phyloP scores from a whole-genome alignment of 2,888 invertebrate genomes.

The Stomorhina lunata region DNA sequence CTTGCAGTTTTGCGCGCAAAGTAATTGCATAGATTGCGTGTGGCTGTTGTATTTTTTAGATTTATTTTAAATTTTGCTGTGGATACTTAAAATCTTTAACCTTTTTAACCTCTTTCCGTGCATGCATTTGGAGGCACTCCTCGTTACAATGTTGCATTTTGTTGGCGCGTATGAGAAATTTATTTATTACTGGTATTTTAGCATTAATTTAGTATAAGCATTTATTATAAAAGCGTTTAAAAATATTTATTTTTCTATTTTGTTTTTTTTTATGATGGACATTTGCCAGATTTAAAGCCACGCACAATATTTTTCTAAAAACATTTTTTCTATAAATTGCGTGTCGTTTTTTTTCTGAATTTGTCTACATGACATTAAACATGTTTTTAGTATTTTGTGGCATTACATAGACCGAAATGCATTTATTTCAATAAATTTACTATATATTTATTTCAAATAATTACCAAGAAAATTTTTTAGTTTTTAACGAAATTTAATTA shows the following conservation, averaged over 20 bases:
- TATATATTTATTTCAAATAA: constrained; percentile 7
- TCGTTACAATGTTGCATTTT: not conserved
- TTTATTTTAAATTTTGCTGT: not conserved
- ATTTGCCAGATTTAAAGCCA: constrained; percentile 57
- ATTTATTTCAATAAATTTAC: too few relatives aligned
- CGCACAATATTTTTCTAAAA: constrained; percentile 45
- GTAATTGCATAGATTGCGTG: constrained; percentile 20
- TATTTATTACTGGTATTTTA: not conserved
- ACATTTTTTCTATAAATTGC: constrained; percentile 6
- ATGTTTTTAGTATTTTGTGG: constrained; percentile 43
- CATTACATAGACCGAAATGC: constrained; percentile 47
- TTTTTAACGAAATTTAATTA: constrained; percentile 33
- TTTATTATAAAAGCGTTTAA: too few relatives aligned
- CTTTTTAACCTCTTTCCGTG: constrained; percentile 50
- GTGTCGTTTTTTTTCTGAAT: not conserved
- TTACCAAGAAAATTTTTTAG: constrained; percentile 37
- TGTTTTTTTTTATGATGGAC: constrained; percentile 46
- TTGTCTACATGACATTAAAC: constrained; percentile 28
- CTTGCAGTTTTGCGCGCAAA: constrained; percentile 34
- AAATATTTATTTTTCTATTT: constrained; percentile 25
- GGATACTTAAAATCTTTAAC: constrained; percentile 36
- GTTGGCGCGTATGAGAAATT: constrained; percentile 37
- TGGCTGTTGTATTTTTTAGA: not conserved
- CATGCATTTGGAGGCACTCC: too few relatives aligned
- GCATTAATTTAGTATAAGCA: too few relatives aligned